These are phyloP conservation scores for Cairina moschata DNA, from an alignment of 2,113 vertebrate species.

Conservation along the genomic window DNA sequence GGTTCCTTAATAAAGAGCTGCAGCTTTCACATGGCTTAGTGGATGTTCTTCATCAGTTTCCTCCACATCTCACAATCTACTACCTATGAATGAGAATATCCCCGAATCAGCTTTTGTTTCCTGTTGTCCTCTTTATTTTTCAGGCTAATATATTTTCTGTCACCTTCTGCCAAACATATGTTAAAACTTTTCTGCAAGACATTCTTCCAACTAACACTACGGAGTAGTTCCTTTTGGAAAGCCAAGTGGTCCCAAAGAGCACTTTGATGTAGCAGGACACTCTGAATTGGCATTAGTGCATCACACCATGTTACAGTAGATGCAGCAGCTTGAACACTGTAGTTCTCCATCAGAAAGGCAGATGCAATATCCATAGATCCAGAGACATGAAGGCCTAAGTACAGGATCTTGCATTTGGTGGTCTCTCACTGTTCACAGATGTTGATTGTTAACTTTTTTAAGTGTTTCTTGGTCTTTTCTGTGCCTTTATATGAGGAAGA, in stretches of 20 bases:
- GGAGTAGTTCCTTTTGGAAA: neutral
- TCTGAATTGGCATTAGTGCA: neutral
- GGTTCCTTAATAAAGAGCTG: neutral
- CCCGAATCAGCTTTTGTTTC: neutral
- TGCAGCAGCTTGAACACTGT: neutral
- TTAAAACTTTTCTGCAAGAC: neutral
- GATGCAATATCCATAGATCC: neutral
- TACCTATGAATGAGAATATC: neutral
- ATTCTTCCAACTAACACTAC: accelerated
- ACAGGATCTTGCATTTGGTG: neutral
- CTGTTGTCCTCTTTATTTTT: neutral
- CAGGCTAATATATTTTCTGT: neutral
- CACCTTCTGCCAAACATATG: neutral
- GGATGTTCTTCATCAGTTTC: neutral
- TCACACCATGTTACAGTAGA: neutral
- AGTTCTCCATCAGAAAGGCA: neutral
- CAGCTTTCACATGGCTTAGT: neutral
- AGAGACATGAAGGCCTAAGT: neutral
- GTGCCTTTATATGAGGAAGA: neutral
- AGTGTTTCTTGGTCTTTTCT: neutral
- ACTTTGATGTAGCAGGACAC: neutral
- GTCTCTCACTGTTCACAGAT: neutral
- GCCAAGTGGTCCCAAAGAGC: neutral
- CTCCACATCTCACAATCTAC: neutral
- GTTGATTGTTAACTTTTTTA: neutral